phyloP scores from a whole-genome alignment of 2,888 invertebrate genomes.

The Eupithecia subfuscata region DNA sequence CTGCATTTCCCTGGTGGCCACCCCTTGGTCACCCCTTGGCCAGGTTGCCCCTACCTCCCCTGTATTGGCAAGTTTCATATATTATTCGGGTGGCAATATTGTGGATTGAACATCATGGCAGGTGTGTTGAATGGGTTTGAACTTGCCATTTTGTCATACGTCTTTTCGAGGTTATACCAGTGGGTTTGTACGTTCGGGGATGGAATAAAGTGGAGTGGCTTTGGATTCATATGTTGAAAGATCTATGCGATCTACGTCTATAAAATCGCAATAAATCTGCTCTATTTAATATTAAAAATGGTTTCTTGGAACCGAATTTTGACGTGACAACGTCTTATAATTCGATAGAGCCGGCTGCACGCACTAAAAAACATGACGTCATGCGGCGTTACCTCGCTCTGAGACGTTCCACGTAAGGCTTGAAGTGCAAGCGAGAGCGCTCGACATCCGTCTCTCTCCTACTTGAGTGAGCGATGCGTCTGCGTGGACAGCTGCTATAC shows the following conservation, averaged over 20 bases:
- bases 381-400: no score
- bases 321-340: no score
- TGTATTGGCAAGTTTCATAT: constrained; percentile 34
- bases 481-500: no score
- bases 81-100: constrained; percentile 32
- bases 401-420: no score
- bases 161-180: background rate
- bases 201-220: background rate
- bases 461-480: no score
- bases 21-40: constrained; percentile 10
- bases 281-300: background rate
- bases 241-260: background rate
- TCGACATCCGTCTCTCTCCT: no score
- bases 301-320: no score
- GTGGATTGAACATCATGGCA: constrained; percentile 19
- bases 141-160: constrained; percentile 11
- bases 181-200: background rate
- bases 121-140: constrained; percentile 16
- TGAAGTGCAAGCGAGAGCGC: no score
- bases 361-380: no score
- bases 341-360: no score
- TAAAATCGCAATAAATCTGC: background rate
- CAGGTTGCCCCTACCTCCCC: constrained; percentile 10
- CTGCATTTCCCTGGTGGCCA: constrained; percentile 34
- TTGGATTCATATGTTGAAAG: background rate